phyloP scores from a whole-genome alignment of 2,797 vertebrate genomes.

The Clarias platycephalus region DNA sequence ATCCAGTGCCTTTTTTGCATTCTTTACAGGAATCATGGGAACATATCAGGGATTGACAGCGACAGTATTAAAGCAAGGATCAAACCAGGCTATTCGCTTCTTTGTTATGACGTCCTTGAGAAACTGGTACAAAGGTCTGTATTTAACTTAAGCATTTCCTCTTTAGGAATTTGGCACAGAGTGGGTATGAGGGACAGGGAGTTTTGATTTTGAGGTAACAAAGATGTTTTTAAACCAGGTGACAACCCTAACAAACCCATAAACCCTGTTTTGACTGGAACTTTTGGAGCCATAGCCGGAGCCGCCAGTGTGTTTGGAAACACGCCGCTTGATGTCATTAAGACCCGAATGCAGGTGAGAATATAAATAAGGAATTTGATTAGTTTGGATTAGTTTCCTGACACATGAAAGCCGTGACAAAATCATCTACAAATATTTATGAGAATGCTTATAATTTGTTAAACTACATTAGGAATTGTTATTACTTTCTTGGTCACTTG shows the following conservation, averaged over 20 bases:
- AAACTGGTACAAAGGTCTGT: slow-evolving; percentile 96
- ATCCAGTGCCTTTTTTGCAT: not conserved
- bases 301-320: slow-evolving; percentile 95
- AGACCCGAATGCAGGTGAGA: slow-evolving; percentile 94
- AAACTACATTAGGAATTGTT: not conserved
- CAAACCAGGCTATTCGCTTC: slow-evolving; percentile 97
- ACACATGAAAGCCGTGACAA: not conserved
- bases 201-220: not conserved
- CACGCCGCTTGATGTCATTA: slow-evolving; percentile 93
- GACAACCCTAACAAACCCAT: slow-evolving; percentile 86
- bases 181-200: not conserved
- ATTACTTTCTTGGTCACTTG: not conserved
- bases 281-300: slow-evolving; percentile 87
- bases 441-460: not conserved
- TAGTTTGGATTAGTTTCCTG: not conserved
- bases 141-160: not conserved
- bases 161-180: not conserved
- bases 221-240: slow-evolving; percentile 68
- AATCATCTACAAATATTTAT: not conserved
- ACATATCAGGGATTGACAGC: slow-evolving; percentile 95
- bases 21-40: slow-evolving; percentile 81
- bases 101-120: slow-evolving; percentile 92
- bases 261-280: slow-evolving; percentile 87
- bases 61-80: slow-evolving; percentile 92
- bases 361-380: not conserved